Conservation (phyloP, 2,888 invertebrate species). For the Drosophila phalerata region DNA sequence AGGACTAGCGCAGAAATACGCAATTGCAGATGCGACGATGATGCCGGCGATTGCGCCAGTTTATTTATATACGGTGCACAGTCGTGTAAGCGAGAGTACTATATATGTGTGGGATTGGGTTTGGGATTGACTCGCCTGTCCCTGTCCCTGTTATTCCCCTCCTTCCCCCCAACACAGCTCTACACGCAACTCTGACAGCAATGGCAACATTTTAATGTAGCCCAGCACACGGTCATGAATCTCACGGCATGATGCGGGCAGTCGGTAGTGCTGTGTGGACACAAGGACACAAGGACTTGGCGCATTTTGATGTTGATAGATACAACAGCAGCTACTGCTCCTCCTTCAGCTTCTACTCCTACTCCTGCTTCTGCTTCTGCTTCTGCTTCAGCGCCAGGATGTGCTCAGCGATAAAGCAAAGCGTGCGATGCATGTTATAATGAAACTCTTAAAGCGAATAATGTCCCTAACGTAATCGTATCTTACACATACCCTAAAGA, state of each 20-base stretch:
- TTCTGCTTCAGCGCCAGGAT: constrained; percentile 42
- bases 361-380: constrained; percentile 8
- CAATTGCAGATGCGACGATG: constrained; percentile 80
- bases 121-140: constrained; percentile 27
- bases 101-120: constrained; percentile 10
- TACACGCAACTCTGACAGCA: constrained; percentile 33
- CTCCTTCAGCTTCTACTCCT: constrained; percentile 24
- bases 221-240: constrained; percentile 64
- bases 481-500: constrained; percentile 8
- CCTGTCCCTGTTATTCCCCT: not conserved
- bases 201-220: constrained; percentile 75
- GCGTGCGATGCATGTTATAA: constrained; percentile 79
- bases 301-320: constrained; percentile 76
- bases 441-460: constrained; percentile 80
- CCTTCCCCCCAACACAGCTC: not conserved
- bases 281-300: constrained; percentile 41
- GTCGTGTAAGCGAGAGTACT: constrained; percentile 6
- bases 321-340: constrained; percentile 37
- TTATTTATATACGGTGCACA: constrained; percentile 68
- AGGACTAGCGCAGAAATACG: constrained; percentile 63
- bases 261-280: constrained; percentile 25
- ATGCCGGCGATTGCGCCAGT: constrained; percentile 77
- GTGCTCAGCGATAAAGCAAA: constrained; percentile 71
- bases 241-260: constrained; percentile 58
- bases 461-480: constrained; percentile 52